phyloP scores from a whole-genome alignment of 2,888 invertebrate genomes.

The Pterostichus madidus region DNA sequence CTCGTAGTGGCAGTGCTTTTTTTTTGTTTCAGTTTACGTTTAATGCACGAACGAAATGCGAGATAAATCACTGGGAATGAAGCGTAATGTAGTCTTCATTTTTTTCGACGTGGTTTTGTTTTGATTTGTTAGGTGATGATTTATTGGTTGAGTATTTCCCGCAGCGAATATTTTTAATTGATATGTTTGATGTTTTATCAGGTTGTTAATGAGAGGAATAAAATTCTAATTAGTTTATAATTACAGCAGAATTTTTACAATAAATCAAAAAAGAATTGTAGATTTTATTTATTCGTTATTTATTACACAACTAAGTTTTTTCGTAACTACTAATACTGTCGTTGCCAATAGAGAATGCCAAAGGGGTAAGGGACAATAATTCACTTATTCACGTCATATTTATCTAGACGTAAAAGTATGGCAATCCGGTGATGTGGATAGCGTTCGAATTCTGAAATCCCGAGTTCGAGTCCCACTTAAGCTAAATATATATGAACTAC shows the following conservation, averaged over 20 bases:
- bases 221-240: background rate
- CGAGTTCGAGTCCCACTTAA: too few species aligned
- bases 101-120: conserved; percentile 17
- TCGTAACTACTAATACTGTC: too few species aligned
- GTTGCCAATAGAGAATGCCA: too few species aligned
- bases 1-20: conserved; percentile 17
- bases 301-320: too few species aligned
- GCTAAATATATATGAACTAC: too few species aligned
- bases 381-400: too few species aligned
- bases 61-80: conserved; percentile 39
- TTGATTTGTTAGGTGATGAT: conserved; percentile 30
- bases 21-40: conserved; percentile 38
- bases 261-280: background rate
- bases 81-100: conserved; percentile 36
- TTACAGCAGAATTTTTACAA: background rate
- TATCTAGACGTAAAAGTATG: too few species aligned
- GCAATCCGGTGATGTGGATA: too few species aligned
- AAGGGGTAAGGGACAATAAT: too few species aligned
- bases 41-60: too few species aligned
- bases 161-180: conserved; percentile 34
- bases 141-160: conserved; percentile 19
- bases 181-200: conserved; percentile 23
- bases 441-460: too few species aligned
- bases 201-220: conserved; percentile 18
- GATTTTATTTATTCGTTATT: too few species aligned